Evolutionary conservation across 2,113 vertebrate species (phyloP).

Genomic region (Amphilophus citrinellus): DNA sequence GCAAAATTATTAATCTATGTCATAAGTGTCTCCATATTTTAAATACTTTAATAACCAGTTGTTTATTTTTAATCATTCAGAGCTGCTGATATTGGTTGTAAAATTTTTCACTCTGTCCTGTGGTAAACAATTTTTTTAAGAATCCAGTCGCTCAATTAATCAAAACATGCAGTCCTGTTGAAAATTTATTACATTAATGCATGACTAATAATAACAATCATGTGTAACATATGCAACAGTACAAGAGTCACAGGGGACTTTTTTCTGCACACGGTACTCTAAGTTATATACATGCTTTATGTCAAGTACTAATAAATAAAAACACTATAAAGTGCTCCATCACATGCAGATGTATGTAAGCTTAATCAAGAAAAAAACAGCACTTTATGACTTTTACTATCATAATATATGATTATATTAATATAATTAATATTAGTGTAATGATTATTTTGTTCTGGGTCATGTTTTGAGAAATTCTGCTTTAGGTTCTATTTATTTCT

Average conservation of each 20-base stretch:
- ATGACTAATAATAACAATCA: background rate
- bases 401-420: background rate
- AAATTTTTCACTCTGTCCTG: no score
- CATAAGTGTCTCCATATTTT: background rate
- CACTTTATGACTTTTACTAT: background rate
- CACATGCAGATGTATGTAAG: background rate
- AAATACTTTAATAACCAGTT: background rate
- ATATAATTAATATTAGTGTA: background rate
- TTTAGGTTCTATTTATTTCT: no score
- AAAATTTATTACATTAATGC: background rate
- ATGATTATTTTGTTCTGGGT: background rate
- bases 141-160: no score
- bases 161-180: background rate
- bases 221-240: background rate
- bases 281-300: background rate
- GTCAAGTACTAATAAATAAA: background rate
- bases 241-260: background rate
- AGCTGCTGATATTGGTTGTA: no score
- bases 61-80: background rate
- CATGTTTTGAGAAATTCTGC: background rate
- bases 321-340: background rate
- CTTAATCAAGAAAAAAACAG: background rate
- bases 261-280: rapidly evolving
- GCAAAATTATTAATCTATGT: background rate
- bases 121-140: no score